Base-by-base conservation (phyloP, 2,888 invertebrate genomes). In the Frankliniella fusca region DNA sequence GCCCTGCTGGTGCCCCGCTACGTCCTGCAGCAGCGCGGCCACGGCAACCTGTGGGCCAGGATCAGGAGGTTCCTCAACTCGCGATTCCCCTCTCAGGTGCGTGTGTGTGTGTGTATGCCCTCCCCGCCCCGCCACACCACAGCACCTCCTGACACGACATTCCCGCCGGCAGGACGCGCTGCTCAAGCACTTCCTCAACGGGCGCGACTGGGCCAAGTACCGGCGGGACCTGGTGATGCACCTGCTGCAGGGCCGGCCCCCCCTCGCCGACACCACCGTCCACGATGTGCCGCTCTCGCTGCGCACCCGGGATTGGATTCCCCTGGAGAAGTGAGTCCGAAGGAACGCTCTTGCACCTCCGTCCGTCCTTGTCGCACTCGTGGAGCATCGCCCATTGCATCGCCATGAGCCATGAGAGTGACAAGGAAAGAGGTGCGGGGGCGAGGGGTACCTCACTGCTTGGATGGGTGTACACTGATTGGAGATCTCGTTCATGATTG, bases 1-100 rank as follows among this genome's bases (percentile, higher is more conserved):
- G 93, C 94, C 84, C 89, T 94, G 86, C 87, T 93, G 80, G 87
- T 94, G 83, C 94, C 94, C 0, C 90, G 92, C 84, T 92, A 92
- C 85, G 94, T 93, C 92, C 88, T 94, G 28, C 86, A 92, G 65
- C 92, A 92, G 85, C 91, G 91, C 80, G 92, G 92, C 86, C 90
- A 90, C 0, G 92, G 91, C n/a, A 92, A 92, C 85, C 91, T 93
- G 79, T 93, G 93, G 93, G 89, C 90, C 50, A 89, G 91, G 54
- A 91, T 93, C 50, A 89, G 90, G 84, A 89, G 91, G 81, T 93
- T 91, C 85, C 87, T 93, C 82, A 90, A 91, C 83, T 90, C 90
- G 0, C 88, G 91, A 87, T 91, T 92, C 85, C 93, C 93, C 0
- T 88, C 88, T 7, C 90, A 90, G 80, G 70, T 76, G 3, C 12